A percentile compares a stretch with the other conserved stretches of the same genome.
Evolutionary conservation across 1,140 invertebrate genomes (phyloP).

Genomic region (Babylonia areolata): DNA sequence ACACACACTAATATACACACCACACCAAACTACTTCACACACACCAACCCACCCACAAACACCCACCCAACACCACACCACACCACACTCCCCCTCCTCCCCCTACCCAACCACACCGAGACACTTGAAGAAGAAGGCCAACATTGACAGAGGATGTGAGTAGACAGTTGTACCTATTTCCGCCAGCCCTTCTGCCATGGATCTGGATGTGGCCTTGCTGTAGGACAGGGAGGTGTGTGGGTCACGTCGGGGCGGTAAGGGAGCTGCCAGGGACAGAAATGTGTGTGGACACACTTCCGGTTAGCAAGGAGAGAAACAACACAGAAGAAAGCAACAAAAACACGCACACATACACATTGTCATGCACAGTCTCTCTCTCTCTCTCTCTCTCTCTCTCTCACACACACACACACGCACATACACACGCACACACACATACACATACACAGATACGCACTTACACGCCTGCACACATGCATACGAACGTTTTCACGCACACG

Average conservation of each 20-base stretch:
- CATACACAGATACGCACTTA: not conserved
- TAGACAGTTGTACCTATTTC: constrained; percentile 63
- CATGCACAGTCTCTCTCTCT: not conserved
- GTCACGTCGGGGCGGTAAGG: constrained; percentile 80
- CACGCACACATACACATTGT: not conserved
- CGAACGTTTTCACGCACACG: too few species aligned
- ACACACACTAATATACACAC: too few species aligned
- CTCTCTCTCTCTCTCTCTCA: not conserved
- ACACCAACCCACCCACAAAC: too few species aligned
- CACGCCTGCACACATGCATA: too few species aligned
- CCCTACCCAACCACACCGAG: too few species aligned
- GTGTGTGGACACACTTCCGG: too few species aligned
- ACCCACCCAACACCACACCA: too few species aligned
- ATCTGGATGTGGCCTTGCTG: constrained; percentile 78
- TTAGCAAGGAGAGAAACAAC: too few species aligned
- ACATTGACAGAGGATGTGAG: too few species aligned
- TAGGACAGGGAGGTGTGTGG: constrained; percentile 96
- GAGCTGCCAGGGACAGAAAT: constrained; percentile 51
- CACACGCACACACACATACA: not conserved
- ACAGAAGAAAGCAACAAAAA: not conserved
- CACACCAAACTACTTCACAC: too few species aligned
- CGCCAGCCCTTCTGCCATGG: constrained; percentile 68
- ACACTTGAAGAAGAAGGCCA: too few species aligned
- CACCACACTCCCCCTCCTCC: too few species aligned
- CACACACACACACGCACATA: constrained; percentile 27